phyloP scores from a whole-genome alignment of 2,797 vertebrate genomes.

The Typhlichthys eigenmanni region DNA sequence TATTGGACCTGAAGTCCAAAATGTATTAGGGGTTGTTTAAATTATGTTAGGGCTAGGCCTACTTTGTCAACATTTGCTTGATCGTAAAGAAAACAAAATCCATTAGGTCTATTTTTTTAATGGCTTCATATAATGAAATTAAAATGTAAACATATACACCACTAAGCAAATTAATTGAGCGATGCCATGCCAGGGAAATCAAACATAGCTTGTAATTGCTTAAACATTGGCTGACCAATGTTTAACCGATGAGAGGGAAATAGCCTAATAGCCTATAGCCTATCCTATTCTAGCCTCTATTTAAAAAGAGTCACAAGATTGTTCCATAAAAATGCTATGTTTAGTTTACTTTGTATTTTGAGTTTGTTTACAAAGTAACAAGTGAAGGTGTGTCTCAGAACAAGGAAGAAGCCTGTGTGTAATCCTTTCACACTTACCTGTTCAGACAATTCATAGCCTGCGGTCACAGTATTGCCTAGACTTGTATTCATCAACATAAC shows the following conservation, averaged over 20 bases:
- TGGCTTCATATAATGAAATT: background rate
- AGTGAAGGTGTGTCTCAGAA: too few species aligned
- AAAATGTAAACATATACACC: background rate
- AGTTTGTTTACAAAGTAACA: slow-evolving; percentile 10
- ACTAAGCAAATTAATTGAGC: background rate
- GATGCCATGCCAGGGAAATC: background rate
- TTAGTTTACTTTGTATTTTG: slow-evolving; percentile 6
- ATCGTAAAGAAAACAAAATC: background rate
- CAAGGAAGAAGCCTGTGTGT: slow-evolving; percentile 3
- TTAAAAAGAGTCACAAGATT: background rate
- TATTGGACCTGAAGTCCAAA: too few species aligned
- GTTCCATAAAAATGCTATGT: background rate
- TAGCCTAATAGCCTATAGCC: too few species aligned
- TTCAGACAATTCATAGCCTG: slow-evolving; percentile 33
- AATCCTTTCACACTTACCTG: background rate
- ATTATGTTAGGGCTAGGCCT: too few species aligned
- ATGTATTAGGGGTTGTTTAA: too few species aligned
- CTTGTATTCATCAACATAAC: slow-evolving; percentile 13
- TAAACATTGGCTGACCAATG: background rate
- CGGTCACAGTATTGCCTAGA: slow-evolving; percentile 36
- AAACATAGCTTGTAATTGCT: too few species aligned
- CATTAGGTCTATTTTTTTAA: background rate
- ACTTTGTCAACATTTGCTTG: background rate
- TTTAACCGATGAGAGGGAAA: background rate
- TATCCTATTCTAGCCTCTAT: background rate